Evolutionary conservation across 2,888 invertebrate species (phyloP), one percentile per base, ranked within the genome.

Genomic region (Phanerotoma sp.): DNA sequence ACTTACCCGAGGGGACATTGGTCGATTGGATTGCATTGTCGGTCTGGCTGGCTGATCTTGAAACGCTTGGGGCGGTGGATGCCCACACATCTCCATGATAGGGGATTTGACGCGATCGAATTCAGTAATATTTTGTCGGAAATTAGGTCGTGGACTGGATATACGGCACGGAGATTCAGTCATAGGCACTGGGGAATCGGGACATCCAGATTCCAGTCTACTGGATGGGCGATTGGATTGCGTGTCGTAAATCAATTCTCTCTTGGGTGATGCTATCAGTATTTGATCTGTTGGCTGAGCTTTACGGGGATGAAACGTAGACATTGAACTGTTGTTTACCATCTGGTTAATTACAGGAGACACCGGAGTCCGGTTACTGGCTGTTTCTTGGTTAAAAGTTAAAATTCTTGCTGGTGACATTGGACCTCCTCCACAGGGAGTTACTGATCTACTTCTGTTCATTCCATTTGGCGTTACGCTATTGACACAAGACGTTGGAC

Each of bases 201-300:
- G 57, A 35, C 60, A 62, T n/a, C 62, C 51, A 1, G 59, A 47
- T 41, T 60, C 64, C 15, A 63, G 13, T 16, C 66, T 63, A 18
- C 57, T 64, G 2, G 62, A 54, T 1, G 60, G 54, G 22, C 65
- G 62, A 25, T 58, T 58, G 5, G 50, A 33, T 33, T 58, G 61
- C 1, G 64, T n/a, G 11, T 70, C 72, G 46, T 70, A 71, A 5
- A 62, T 52, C 1, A 56, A 37, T 7, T 74, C 73, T 37, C 73
- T 62, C 49, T 75, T 75, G 2, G 75, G 75, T 0, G 75, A 75
- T 15, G 75, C 75, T 25, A 75, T 75, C 13, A 75, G 50, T 51
- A 75, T 75, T 54, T 75, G 75, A 51, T 75, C 75, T 20, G 65
- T 69, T 0, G 75, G 75, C 18, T 73, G 74, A 0, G 74, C 66